Evolutionary conservation across 1,140 invertebrate species (phyloP).

Genomic region (Papilio helenus): DNA sequence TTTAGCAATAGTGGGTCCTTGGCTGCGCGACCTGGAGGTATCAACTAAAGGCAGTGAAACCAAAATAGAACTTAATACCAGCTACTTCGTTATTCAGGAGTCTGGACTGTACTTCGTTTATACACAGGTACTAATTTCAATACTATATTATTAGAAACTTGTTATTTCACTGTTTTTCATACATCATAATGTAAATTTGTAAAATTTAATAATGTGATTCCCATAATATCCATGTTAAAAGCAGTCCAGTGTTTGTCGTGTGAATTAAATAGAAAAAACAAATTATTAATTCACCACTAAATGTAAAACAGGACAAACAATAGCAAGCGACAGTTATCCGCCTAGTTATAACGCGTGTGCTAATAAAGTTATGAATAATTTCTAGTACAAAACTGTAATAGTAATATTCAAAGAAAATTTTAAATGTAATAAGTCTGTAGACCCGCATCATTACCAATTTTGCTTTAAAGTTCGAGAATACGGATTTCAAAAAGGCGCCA

Average conservation of each 20-base stretch:
- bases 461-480: too few species aligned
- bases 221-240: background rate
- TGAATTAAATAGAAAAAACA: background rate
- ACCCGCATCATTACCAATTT: too few species aligned
- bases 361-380: background rate
- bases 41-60: conserved; percentile 67
- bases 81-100: conserved; percentile 68
- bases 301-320: conserved; percentile 11
- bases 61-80: conserved; percentile 65
- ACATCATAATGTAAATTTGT: too few species aligned
- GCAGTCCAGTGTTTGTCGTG: background rate
- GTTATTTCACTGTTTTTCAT: too few species aligned
- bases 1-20: conserved; percentile 67
- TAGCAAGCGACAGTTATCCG: background rate
- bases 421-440: too few species aligned
- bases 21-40: conserved; percentile 64
- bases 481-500: too few species aligned
- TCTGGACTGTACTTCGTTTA: conserved; percentile 71
- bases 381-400: background rate
- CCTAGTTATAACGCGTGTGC: background rate
- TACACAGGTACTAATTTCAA: conserved; percentile 73
- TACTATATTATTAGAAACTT: too few species aligned
- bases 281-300: background rate
- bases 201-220: background rate
- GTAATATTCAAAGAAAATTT: background rate